phyloP scores from a whole-genome alignment of 2,888 invertebrate species.

The Argynnis bischoffii region DNA sequence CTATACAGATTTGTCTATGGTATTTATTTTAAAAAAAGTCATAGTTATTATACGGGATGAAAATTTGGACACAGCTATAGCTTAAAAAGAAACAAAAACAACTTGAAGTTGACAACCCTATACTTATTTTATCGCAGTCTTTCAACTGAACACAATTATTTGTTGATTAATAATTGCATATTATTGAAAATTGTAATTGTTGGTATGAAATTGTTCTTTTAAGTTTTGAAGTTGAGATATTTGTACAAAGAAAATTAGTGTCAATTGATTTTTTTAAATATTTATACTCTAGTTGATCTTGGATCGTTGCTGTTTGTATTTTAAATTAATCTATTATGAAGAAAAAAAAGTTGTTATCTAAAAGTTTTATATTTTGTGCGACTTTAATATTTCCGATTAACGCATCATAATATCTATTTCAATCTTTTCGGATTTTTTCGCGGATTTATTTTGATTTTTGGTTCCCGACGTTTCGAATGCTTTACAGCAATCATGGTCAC shows the following conservation, averaged over 20 bases:
- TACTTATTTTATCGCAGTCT: background rate
- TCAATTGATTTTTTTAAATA: slow-evolving; percentile 15
- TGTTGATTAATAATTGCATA: slow-evolving; percentile 10
- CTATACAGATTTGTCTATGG: too few relatives aligned
- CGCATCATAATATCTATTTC: too few relatives aligned
- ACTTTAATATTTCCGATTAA: too few relatives aligned
- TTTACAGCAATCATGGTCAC: too few relatives aligned
- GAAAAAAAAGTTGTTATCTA: background rate
- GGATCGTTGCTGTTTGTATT: slow-evolving; percentile 9
- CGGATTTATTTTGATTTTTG: too few relatives aligned
- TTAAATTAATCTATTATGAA: background rate
- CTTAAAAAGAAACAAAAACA: background rate
- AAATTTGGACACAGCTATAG: too few relatives aligned
- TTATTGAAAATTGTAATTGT: slow-evolving; percentile 12
- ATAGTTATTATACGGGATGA: too few relatives aligned
- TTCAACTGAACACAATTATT: slow-evolving; percentile 9
- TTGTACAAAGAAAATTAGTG: slow-evolving; percentile 18
- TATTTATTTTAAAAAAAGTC: too few relatives aligned
- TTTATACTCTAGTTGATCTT: slow-evolving; percentile 17
- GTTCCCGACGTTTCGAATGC: too few relatives aligned
- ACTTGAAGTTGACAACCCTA: slow-evolving; percentile 12
- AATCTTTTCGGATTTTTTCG: too few relatives aligned
- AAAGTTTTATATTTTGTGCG: background rate
- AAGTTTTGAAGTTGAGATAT: slow-evolving; percentile 13
- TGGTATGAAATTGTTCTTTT: slow-evolving; percentile 9